Base-by-base conservation (phyloP, 2,888 invertebrate species). In the Drosophila dives region DNA sequence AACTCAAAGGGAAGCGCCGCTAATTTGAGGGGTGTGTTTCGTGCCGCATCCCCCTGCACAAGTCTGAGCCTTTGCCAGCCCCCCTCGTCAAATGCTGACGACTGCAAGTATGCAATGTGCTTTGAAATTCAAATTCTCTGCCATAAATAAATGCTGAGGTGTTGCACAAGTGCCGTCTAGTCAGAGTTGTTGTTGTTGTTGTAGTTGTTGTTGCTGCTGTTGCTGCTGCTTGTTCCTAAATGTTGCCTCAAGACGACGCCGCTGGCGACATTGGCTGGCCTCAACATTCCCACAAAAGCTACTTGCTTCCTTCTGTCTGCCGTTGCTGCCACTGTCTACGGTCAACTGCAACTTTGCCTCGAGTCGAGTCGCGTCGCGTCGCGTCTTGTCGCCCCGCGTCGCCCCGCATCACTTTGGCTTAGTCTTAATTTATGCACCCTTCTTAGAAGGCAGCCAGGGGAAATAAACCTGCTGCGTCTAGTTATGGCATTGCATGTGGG, bases 351-450 rank as follows among this genome's bases (percentile, higher is more conserved):
- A 72, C 76, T 75, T 55, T 26, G 38, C 73, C 76, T 72, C 72
- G 72, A 65, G 78, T 68, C 17, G 17, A 65, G 62, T 56, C 64
- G 33, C 77, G 72, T 40, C 26, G 76, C 74, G 74, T 75, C 75
- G 69, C n/a, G n/a, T n/a, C n/a, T n/a, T n/a, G n/a, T n/a, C n/a
- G n/a, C n/a, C n/a, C n/a, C n/a, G n/a, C 72, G 75, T 72, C 73
- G 69, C 65, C 75, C 64, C 69, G 62, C 58, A 64, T 50, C 80
- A 71, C 45, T 71, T 66, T 72, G 61, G 66, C 82, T 73, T 68
- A 61, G 80, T 64, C 78, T 72, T 91, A 90, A 90, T 90, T 91
- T 90, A 90, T 91, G 91, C 90, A 90, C 90, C 91, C 90, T 83
- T 88, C 83, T 59, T 54, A 34, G 50, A 59, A 64, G 59, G 64